Conservation (phyloP, 2,888 invertebrate genomes). For the Timandra comae region DNA sequence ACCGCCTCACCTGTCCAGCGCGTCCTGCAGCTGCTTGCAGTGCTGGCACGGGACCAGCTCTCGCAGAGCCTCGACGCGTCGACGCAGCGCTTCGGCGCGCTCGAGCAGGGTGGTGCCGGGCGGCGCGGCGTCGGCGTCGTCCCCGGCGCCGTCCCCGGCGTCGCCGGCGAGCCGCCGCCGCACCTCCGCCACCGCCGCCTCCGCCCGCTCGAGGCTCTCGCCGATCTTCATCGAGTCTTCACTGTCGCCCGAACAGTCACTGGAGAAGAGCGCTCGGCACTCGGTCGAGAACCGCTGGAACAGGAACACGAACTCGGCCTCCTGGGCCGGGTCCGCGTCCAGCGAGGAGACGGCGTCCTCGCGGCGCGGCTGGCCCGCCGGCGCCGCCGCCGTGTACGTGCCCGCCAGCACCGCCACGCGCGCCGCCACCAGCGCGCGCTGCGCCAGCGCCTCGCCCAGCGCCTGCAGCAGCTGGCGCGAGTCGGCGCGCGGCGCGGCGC, state of each 20-base stretch:
- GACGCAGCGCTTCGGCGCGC: conserved; percentile 63
- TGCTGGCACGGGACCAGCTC: conserved; percentile 69
- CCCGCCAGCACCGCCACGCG: conserved; percentile 82
- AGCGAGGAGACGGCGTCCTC: conserved; percentile 63
- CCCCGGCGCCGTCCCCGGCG: conserved; percentile 11
- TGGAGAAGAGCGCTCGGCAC: conserved; percentile 77
- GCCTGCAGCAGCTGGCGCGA: conserved; percentile 33
- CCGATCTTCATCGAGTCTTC: conserved; percentile 75
- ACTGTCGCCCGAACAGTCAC: conserved; percentile 75
- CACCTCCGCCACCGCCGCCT: conserved; percentile 63
- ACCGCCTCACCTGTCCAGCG: conserved; percentile 69
- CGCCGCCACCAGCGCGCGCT: conserved; percentile 80
- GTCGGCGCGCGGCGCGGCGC: conserved; percentile 51
- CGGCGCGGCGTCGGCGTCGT: conserved; percentile 8
- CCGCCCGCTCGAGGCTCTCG: conserved; percentile 71
- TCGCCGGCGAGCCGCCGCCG: conserved; percentile 45
- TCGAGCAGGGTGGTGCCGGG: conserved; percentile 30
- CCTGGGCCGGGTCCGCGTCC: conserved; percentile 76
- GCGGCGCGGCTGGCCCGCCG: conserved; percentile 27
- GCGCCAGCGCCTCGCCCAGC: conserved; percentile 41
- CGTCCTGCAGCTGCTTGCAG: conserved; percentile 73
- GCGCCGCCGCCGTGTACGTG: conserved; percentile 61
- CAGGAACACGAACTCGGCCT: conserved; percentile 82
- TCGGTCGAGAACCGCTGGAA: conserved; percentile 79
- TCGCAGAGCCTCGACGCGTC: conserved; percentile 67